phyloP scores from a whole-genome alignment of 2,113 vertebrate species.

The Elachura formosa region DNA sequence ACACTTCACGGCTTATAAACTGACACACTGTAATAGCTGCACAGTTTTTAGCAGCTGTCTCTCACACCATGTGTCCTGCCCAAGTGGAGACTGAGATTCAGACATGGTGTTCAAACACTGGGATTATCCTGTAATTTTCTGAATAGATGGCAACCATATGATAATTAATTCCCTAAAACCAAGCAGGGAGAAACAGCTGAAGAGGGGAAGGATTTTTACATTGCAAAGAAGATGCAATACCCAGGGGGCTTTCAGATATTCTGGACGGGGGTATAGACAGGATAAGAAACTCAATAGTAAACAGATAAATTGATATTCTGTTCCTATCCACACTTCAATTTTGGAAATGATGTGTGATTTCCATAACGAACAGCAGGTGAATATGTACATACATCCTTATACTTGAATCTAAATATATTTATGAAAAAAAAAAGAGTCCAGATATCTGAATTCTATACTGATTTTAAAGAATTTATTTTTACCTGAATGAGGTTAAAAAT shows the following conservation, averaged over 20 bases:
- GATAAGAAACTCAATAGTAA: neutral
- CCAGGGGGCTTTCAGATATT: neutral
- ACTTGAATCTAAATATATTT: neutral
- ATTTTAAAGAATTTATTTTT: neutral
- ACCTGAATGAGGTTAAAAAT: neutral
- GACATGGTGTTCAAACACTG: slow-evolving; percentile 30
- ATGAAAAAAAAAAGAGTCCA: neutral
- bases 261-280: neutral
- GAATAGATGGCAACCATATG: neutral
- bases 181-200: neutral
- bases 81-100: slow-evolving; percentile 46
- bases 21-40: slow-evolving; percentile 55
- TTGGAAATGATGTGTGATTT: neutral
- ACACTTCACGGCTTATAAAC: slow-evolving; percentile 54
- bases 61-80: slow-evolving; percentile 60
- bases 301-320: neutral
- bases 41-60: slow-evolving; percentile 63
- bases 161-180: slow-evolving; percentile 3
- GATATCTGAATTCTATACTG: neutral
- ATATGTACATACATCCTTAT: neutral
- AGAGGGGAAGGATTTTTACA: neutral
- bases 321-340: neutral
- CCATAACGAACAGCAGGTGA: neutral
- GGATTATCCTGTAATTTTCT: slow-evolving; percentile 42
- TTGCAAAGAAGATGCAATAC: neutral